phyloP scores from a whole-genome alignment of 2,113 vertebrate species.

The Sander lucioperca region DNA sequence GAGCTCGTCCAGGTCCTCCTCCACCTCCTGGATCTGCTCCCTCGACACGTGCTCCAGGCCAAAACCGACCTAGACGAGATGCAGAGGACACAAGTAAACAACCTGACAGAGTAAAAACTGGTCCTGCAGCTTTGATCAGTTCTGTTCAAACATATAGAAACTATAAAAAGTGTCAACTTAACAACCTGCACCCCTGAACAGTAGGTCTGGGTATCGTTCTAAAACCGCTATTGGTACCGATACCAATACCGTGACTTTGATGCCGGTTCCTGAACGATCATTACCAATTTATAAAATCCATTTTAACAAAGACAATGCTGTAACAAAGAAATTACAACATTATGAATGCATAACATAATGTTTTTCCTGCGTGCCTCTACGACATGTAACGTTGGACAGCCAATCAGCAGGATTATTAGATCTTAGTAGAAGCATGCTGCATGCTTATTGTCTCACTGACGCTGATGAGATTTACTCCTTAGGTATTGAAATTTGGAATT shows the following conservation, averaged over 20 bases:
- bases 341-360: not conserved
- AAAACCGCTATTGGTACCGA: no score
- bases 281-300: no score
- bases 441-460: not conserved
- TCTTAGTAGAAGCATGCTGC: not conserved
- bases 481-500: no score
- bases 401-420: not conserved
- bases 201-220: not conserved
- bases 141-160: not conserved
- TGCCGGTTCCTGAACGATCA: no score
- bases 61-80: slow-evolving; percentile 86
- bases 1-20: slow-evolving; percentile 93
- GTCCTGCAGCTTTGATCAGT: not conserved
- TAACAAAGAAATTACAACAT: no score
- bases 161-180: not conserved
- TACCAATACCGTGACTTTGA: no score
- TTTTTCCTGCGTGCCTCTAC: not conserved
- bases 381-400: not conserved
- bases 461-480: no score
- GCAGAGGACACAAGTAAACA: not conserved
- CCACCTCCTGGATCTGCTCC: slow-evolving; percentile 94
- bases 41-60: slow-evolving; percentile 92
- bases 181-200: not conserved
- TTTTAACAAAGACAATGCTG: no score
- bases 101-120: not conserved